Evolutionary conservation across 2,113 vertebrate species (phyloP).

Genomic region (Macrotus californicus): DNA sequence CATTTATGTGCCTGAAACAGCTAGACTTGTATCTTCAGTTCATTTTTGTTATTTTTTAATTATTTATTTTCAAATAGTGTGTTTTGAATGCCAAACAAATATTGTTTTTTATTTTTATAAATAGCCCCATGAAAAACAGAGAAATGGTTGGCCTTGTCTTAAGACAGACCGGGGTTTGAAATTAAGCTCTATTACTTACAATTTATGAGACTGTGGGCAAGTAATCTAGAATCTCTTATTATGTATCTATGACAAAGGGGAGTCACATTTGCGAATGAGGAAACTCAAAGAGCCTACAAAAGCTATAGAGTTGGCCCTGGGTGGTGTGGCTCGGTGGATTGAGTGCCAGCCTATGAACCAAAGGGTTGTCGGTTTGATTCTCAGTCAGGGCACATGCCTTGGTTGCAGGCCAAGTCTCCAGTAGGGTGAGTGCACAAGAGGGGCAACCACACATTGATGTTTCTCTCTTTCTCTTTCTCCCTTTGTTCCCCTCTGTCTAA

Average conservation of each 20-base stretch:
- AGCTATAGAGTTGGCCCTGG: background rate
- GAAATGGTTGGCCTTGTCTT: background rate
- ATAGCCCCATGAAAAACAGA: background rate
- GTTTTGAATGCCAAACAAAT: background rate
- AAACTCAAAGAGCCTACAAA: background rate
- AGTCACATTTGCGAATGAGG: background rate
- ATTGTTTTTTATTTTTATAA: slow-evolving; percentile 13
- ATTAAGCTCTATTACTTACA: background rate
- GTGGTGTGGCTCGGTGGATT: too few species aligned
- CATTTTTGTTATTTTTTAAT: background rate
- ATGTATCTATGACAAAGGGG: background rate
- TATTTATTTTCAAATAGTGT: slow-evolving; percentile 26
- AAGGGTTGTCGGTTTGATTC: too few species aligned
- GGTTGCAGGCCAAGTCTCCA: too few species aligned
- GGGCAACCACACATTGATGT: too few species aligned
- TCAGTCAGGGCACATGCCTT: too few species aligned
- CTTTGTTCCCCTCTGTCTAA: too few species aligned
- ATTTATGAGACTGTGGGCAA: background rate
- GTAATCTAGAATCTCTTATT: background rate
- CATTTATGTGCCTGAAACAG: background rate
- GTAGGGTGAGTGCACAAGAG: too few species aligned
- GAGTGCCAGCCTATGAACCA: too few species aligned
- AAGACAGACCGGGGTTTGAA: background rate
- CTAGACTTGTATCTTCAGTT: background rate
- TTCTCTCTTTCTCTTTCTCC: too few species aligned